Evolutionary conservation across 37 sponge, comb jelly and placozoan species (phyloP).

Genomic region (Halichondria panicea): DNA sequence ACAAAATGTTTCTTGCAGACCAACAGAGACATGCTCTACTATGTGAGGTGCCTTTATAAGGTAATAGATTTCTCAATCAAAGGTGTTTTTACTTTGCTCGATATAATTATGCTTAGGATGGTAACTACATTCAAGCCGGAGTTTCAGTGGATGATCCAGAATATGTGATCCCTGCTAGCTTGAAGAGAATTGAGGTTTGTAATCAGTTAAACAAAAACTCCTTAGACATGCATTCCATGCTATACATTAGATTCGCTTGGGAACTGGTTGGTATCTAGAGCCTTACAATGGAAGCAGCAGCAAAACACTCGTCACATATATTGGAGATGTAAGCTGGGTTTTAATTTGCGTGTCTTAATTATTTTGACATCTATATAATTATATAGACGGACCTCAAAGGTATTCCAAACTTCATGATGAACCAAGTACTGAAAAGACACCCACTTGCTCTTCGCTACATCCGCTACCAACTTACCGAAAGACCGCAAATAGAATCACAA

Average conservation of each 20-base stretch:
- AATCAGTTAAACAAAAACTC: background rate
- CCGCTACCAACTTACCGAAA: constrained; percentile 1
- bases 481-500: no score
- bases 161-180: constrained; percentile 13
- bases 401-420: constrained; percentile 18
- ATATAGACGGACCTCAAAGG: constrained; percentile 27
- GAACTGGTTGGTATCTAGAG: constrained; percentile 16
- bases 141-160: constrained; percentile 44
- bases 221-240: background rate
- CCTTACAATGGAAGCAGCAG: background rate
- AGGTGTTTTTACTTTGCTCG: no score
- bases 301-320: background rate
- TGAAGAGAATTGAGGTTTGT: constrained; percentile 44
- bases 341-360: background rate
- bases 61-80: background rate
- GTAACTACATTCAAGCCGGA: constrained; percentile 30
- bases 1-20: constrained; percentile 6
- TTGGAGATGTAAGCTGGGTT: background rate
- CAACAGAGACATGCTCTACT: constrained; percentile 39
- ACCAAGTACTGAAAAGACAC: constrained; percentile 16
- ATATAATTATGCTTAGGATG: constrained; percentile 13
- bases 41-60: background rate
- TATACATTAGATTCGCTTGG: constrained; percentile 8
- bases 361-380: background rate
- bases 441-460: constrained; percentile 15